These are phyloP conservation scores for Hymenochirus boettgeri DNA, from an alignment of 2,113 vertebrate species.

Conservation along the genomic window DNA sequence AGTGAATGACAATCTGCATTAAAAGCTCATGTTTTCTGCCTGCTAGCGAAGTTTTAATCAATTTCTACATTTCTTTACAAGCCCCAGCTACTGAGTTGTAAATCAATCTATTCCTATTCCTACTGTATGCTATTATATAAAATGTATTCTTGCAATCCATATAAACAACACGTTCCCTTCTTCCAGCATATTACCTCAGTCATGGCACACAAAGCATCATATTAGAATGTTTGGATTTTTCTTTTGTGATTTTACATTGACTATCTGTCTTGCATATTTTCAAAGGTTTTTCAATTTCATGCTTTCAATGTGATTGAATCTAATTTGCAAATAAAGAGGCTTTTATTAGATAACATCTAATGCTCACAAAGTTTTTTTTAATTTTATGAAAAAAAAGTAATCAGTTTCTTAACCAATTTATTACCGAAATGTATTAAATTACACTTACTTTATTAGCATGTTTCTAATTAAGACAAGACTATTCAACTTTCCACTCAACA, in stretches of 20 bases:
- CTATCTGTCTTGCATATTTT: constrained; percentile 37
- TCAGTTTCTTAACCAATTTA: too few relatives aligned
- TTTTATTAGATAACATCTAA: constrained; percentile 32
- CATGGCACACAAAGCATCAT: constrained; percentile 32
- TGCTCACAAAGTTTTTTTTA: constrained; percentile 26
- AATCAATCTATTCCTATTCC: constrained; percentile 29
- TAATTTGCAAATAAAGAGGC: constrained; percentile 41
- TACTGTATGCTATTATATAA: constrained; percentile 32
- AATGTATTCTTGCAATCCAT: constrained; percentile 31
- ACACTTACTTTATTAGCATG: too few relatives aligned
- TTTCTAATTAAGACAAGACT: too few relatives aligned
- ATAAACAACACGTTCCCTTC: constrained; percentile 10
- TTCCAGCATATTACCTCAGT: constrained; percentile 18
- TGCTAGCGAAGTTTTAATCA: constrained; percentile 39
- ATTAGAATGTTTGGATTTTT: constrained; percentile 33
- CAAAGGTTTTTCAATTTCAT: constrained; percentile 42
- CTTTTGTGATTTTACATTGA: constrained; percentile 39
- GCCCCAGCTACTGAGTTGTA: constrained; percentile 27
- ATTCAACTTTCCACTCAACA: too few relatives aligned
- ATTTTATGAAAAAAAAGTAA: too few relatives aligned
- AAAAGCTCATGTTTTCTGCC: constrained; percentile 37
- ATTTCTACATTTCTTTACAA: constrained; percentile 37
- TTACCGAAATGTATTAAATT: too few relatives aligned
- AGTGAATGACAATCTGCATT: constrained; percentile 41
- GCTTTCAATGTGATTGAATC: constrained; percentile 41